Evolutionary conservation across 1,140 invertebrate genomes (phyloP).

Genomic region (Odontomachus brunneus): DNA sequence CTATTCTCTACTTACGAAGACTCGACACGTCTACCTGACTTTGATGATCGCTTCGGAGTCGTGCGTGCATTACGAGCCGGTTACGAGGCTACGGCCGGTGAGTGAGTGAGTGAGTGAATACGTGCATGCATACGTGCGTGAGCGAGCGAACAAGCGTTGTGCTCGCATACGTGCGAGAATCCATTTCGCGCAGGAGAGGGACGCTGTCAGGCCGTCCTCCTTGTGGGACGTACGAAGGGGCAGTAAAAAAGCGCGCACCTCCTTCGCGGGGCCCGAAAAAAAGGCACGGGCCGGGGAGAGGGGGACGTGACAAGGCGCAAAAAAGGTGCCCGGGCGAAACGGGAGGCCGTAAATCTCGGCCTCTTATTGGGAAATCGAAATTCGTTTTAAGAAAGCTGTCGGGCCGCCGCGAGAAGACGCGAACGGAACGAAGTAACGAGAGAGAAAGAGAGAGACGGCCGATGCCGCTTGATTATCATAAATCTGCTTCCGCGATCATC

Average conservation of each 20-base stretch:
- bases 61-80: constrained; percentile 66
- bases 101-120: constrained; percentile 12
- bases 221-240: constrained; percentile 65
- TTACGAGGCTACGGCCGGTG: constrained; percentile 36
- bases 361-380: constrained; percentile 73
- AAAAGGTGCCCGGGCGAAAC: constrained; percentile 58
- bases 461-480: constrained; percentile 72
- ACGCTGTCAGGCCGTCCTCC: constrained; percentile 68
- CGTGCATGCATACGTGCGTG: constrained; percentile 20
- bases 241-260: constrained; percentile 71
- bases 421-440: background rate
- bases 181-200: constrained; percentile 70
- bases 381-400: constrained; percentile 64
- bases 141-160: constrained; percentile 17
- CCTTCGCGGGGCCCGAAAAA: constrained; percentile 40
- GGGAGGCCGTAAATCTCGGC: constrained; percentile 67
- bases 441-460: constrained; percentile 25
- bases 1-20: constrained; percentile 63
- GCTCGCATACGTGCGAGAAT: constrained; percentile 68
- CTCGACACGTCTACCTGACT: constrained; percentile 66
- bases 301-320: constrained; percentile 54
- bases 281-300: constrained; percentile 2
- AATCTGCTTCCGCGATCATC: constrained; percentile 65
- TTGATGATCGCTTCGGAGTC: constrained; percentile 69
- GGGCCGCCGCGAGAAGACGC: background rate